Conservation (phyloP, 2,888 invertebrate genomes). For the Chymomyza procnemis region DNA sequence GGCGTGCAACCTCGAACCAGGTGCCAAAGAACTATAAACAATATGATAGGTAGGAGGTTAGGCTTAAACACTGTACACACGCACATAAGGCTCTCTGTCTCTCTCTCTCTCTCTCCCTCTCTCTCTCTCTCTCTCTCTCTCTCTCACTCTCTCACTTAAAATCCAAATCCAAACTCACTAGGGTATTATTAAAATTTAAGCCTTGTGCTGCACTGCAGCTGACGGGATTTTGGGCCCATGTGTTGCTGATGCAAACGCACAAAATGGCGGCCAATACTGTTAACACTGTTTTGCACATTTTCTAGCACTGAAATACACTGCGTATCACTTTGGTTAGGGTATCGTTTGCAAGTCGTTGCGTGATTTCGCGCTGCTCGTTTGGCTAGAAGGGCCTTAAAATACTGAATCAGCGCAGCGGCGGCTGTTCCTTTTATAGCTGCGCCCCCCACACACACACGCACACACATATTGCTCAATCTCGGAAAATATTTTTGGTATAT, state of each 20-base stretch:
- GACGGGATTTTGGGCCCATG: slow-evolving; percentile 12
- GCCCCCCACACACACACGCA: slow-evolving; percentile 4
- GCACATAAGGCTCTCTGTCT: neutral
- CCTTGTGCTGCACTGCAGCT: slow-evolving; percentile 26
- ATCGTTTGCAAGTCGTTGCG: neutral
- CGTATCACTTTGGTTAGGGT: slow-evolving; percentile 7
- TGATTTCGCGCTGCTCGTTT: slow-evolving; percentile 35
- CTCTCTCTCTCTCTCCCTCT: too few species aligned
- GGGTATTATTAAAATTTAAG: slow-evolving; percentile 34
- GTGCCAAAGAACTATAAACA: slow-evolving; percentile 35
- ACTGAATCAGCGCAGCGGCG: slow-evolving; percentile 44
- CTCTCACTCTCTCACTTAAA: too few species aligned
- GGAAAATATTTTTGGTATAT: neutral
- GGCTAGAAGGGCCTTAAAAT: slow-evolving; percentile 43
- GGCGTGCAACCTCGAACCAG: slow-evolving; percentile 56
- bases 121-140: too few species aligned
- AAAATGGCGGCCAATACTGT: slow-evolving; percentile 31
- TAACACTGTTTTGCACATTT: slow-evolving; percentile 54
- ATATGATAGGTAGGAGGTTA: neutral
- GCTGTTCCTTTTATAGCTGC: slow-evolving; percentile 49
- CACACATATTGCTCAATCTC: neutral
- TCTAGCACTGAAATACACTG: neutral
- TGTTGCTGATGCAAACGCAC: slow-evolving; percentile 21
- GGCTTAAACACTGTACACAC: neutral
- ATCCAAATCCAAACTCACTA: slow-evolving; percentile 44